Evolutionary conservation across 2,113 vertebrate species (phyloP), one percentile per base, ranked within the genome.

Genomic region (Probosciger aterrimus): DNA sequence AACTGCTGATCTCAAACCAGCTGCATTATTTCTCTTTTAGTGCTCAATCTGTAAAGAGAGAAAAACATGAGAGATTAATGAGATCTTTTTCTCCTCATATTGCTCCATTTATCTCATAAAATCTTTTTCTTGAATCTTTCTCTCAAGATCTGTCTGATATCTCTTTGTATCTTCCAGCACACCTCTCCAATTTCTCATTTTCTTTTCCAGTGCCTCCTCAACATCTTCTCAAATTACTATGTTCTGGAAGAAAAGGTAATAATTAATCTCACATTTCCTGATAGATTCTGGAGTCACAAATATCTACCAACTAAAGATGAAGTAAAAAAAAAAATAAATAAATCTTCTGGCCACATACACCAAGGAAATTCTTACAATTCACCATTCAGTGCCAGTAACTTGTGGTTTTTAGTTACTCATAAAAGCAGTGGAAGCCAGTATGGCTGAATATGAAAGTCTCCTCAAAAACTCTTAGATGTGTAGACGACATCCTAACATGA

Each of bases 11-110:
- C 86, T 92, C 69, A 89, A 97, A 92, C 76, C 60, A 78, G 76
- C 73, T 85, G 73, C 90, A 88, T 97, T 97, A 90, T 91, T 97
- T 96, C 92, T 96, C 83, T 33, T 96, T 96, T 95, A 95, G 59
- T 89, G 75, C 30, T 96, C 88, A 84, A 68, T 86, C 94, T 95
- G 73, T 86, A 93, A 90, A 79, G 44, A 89, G 82, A 91, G 83
- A 90, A 97, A 97, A 97, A 91, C 79, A 88, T 20, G 55, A 86
- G 87, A 96, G 91, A 97, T 96, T 96, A 97, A 97, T 96, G 92
- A 95, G 88, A 96, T 75, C 71, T 86, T 97, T 94, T 94, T 70
- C 79, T 90, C 92, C 86, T 92, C 44, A 52, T 86, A 71, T 93
- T 95, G 41, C n/a, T 82, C 83, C 2, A 5, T 95, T 96, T 97